A percentile compares a stretch with the other conserved stretches of the same genome.
Evolutionary conservation across 1,140 invertebrate genomes (phyloP).

Genomic region (Drepana arcuata): DNA sequence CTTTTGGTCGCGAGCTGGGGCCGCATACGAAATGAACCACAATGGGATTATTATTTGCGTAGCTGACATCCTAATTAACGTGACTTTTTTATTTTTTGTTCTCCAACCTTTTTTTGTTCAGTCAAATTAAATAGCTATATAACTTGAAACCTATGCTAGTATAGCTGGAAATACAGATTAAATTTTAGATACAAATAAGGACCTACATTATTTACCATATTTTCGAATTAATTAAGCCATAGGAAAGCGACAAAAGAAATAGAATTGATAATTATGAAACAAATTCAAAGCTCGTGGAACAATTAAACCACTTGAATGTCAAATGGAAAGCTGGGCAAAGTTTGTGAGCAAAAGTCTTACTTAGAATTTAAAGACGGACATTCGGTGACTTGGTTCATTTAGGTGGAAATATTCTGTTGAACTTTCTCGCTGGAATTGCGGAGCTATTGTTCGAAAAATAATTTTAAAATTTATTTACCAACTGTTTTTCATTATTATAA

Average conservation of each 20-base stretch:
- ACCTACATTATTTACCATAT: no score
- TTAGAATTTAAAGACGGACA: conserved; percentile 32
- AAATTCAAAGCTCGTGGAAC: conserved; percentile 34
- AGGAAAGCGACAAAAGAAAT: no score
- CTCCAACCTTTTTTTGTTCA: not conserved
- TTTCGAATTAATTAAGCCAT: no score
- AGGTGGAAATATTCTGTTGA: conserved; percentile 5
- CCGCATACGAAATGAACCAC: conserved; percentile 52
- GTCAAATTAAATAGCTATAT: no score
- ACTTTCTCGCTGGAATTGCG: conserved; percentile 9
- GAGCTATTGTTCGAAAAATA: no score
- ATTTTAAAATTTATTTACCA: no score
- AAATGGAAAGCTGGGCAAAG: conserved; percentile 33
- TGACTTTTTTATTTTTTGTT: conserved; percentile 40
- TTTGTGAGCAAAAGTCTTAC: conserved; percentile 31
- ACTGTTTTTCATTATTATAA: no score
- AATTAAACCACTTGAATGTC: conserved; percentile 39
- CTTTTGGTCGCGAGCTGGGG: conserved; percentile 35
- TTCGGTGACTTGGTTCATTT: conserved; percentile 22
- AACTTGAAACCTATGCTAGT: no score
- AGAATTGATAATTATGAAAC: conserved; percentile 36
- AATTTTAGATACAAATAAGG: no score
- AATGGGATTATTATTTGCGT: conserved; percentile 53
- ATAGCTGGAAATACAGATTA: no score
- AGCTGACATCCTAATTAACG: conserved; percentile 59